These are phyloP conservation scores for Zelostemma sp. DNA, from an alignment of 1,140 invertebrate genomes.

Conservation along the genomic window DNA sequence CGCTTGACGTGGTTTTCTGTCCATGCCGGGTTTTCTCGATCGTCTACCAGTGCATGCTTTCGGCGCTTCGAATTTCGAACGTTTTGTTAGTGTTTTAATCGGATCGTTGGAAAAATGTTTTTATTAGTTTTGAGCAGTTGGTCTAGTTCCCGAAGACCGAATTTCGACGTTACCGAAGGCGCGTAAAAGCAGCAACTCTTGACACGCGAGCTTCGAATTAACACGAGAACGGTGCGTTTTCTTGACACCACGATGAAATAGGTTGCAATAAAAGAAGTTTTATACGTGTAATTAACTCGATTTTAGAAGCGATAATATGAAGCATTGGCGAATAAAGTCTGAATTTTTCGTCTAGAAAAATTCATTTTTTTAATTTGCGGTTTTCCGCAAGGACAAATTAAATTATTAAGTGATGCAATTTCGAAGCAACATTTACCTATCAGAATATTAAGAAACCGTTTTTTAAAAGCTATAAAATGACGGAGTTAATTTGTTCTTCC, in stretches of 20 bases:
- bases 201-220: conserved; percentile 35
- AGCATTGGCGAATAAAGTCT: too few species aligned
- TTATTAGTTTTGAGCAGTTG: conserved; percentile 10
- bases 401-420: too few species aligned
- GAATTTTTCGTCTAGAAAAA: too few species aligned
- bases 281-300: conserved; percentile 16
- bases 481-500: too few species aligned
- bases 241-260: conserved; percentile 19
- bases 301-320: background rate
- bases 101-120: too few species aligned
- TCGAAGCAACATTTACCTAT: too few species aligned
- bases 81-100: conserved; percentile 19
- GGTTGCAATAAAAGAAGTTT: conserved; percentile 20
- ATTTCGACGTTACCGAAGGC: conserved; percentile 36
- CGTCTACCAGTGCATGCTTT: conserved; percentile 80
- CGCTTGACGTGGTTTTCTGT: conserved; percentile 94
- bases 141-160: conserved; percentile 38
- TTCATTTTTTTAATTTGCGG: background rate
- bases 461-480: too few species aligned
- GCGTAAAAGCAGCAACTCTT: conserved; percentile 20
- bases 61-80: conserved; percentile 74
- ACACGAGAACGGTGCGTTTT: conserved; percentile 12
- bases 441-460: too few species aligned
- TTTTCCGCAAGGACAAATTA: too few species aligned
- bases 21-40: conserved; percentile 86